Base-by-base conservation (phyloP, 2,888 invertebrate genomes). In the Lasioglossum morio region DNA sequence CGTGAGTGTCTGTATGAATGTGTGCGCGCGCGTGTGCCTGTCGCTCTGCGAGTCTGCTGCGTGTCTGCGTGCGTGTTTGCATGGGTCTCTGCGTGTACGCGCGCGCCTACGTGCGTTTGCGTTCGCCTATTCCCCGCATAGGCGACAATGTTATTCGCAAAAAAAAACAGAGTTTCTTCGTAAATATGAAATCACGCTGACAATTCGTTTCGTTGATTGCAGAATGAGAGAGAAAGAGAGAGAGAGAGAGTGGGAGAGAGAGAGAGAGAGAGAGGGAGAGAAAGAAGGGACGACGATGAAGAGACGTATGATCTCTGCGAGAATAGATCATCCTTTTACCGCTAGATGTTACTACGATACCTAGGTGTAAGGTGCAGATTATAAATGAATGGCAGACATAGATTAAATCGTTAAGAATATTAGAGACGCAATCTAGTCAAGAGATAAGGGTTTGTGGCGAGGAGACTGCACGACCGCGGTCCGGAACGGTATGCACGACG, bases 341-440 rank as follows among this genome's bases (percentile, higher is more conserved):
- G 94, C 93, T 94, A 94, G 94, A 90, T 94, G 94, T 95, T 95
- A 93, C 89, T 92, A 92, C 87, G 92, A 94, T 93, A 93, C 89
- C 69, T 94, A 94, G 92, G 89, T 89, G 66, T 94, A 94, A 92
- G 89, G 81, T 88, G 83, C 88, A 87, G 83, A 89, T 91, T 88
- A 92, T 91, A 34, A 90, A 91, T 92, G 91, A 88, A 89, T 89
- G 90, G 87, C 82, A 90, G 85, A 87, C 78, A 87, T 93, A 93
- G 93, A 90, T 88, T 91, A 90, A 91, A 91, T 83, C 88, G 88
- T 92, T 92, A 92, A 86, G 85, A 90, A 91, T 91, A 92, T 94
- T 94, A 94, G 92, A 93, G 93, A 94, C 92, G 94, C 94, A 95
- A 94, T 95, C 95, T 95, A 95, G 95, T 95, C 95, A 95, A 93